Conservation (phyloP, 2,888 invertebrate genomes). For the Hydrotaea diabolus region DNA sequence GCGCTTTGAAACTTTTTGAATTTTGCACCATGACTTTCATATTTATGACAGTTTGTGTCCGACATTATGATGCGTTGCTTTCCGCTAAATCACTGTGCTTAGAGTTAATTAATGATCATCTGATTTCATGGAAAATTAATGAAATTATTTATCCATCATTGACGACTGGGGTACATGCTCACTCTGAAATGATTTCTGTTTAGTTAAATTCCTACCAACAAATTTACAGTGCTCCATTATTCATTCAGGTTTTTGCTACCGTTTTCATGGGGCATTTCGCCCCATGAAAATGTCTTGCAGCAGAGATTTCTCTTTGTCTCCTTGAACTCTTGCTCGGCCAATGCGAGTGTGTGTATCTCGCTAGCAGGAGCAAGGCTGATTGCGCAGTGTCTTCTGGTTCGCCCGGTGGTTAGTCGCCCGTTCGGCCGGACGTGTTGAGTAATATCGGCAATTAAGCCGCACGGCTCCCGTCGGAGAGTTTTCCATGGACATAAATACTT, state of each 20-base stretch:
- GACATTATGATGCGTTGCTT: neutral
- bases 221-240: slow-evolving; percentile 26
- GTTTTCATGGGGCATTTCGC: neutral
- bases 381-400: slow-evolving; percentile 34
- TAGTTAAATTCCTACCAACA: slow-evolving; percentile 37
- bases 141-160: slow-evolving; percentile 34
- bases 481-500: slow-evolving; percentile 49
- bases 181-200: slow-evolving; percentile 21
- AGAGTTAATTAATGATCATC: slow-evolving; percentile 19
- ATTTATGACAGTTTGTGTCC: slow-evolving; percentile 11
- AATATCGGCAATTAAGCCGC: slow-evolving; percentile 54
- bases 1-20: slow-evolving; percentile 16
- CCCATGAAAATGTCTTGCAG: neutral
- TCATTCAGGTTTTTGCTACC: neutral
- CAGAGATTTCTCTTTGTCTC: slow-evolving; percentile 16
- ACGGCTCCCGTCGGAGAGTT: slow-evolving; percentile 36
- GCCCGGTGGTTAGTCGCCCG: neutral
- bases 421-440: slow-evolving; percentile 30
- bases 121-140: slow-evolving; percentile 17
- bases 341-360: neutral
- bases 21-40: slow-evolving; percentile 13
- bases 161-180: neutral
- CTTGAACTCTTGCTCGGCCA: slow-evolving; percentile 4
- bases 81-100: neutral
- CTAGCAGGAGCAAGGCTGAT: neutral